These are phyloP conservation scores for Lamprologus sp. DNA, from an alignment of 2,113 vertebrate genomes.

Conservation along the genomic window DNA sequence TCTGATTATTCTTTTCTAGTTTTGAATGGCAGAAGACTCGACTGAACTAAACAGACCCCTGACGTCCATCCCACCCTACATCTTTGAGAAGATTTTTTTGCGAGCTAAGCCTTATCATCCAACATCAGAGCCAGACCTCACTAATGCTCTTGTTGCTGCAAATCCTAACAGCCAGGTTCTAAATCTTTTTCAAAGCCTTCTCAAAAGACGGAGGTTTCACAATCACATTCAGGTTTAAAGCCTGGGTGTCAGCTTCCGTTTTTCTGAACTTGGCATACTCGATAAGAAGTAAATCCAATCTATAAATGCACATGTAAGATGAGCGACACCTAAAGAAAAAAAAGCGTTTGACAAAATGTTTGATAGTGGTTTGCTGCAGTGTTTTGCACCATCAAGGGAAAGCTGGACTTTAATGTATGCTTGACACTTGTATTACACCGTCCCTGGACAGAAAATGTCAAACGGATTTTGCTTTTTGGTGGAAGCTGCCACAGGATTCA, in stretches of 20 bases:
- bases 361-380: not conserved
- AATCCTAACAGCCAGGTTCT: not conserved
- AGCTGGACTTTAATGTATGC: conserved; percentile 4
- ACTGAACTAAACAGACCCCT: not conserved
- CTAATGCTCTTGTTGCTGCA: not conserved
- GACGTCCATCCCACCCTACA: not conserved
- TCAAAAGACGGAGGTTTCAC: not conserved
- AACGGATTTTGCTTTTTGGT: conserved; percentile 20
- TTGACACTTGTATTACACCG: not conserved
- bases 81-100: not conserved
- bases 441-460: conserved; percentile 43
- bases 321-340: not conserved
- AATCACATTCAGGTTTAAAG: not conserved
- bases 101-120: not conserved
- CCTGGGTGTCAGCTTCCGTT: not conserved
- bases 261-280: not conserved
- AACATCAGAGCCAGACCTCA: not conserved
- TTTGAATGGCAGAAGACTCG: not conserved
- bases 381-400: not conserved
- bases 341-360: not conserved
- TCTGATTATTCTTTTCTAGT: not conserved
- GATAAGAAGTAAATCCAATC: not conserved
- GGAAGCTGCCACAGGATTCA: conserved; percentile 23
- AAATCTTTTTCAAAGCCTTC: not conserved
- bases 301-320: not conserved